Evolutionary conservation across 2,888 invertebrate genomes (phyloP), one percentile per base, ranked within the genome.

Genomic region (Aricia artaxerxes): DNA sequence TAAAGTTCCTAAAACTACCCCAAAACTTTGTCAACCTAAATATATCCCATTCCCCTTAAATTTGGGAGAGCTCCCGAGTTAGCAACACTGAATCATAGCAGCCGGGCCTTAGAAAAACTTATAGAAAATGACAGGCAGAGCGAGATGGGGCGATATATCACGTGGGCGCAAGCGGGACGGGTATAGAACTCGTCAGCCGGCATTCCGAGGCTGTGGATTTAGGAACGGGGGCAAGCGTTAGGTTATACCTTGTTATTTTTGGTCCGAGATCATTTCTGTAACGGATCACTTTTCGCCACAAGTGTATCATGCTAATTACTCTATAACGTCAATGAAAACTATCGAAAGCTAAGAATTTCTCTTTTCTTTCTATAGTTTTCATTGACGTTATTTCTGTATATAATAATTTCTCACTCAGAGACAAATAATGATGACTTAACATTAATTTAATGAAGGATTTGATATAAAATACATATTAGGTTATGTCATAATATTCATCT

Each of bases 51-150:
- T 57, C 16, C 16, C 16, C 16, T 16, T 16, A 57, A 57, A 16
- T 16, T 57, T 16, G 4, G 57, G 57, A 57, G 57, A 57, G 16
- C 16, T 16, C 57, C 57, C 57, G 57, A 57, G 57, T 57, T 16
- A 57, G 57, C 57, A 57, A 57, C 57, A 57, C 57, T 57, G 57
- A 57, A 57, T 57, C 89, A 89, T 90, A 85, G 84, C 91, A 90
- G 91, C 88, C 87, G 89, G 90, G 93, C 92, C 92, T 93, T 93
- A 94, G 94, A 94, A 94, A 94, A 94, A 93, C 93, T 94, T 93
- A 94, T 93, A 94, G 94, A 94, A 94, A 94, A 94, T 94, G 94
- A 94, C 94, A 94, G 92, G 93, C 90, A 86, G 94, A 94, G 89
- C 90, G 87, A 88, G 94, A 94, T 89, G 86, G 93, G 85, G 85